Conservation (phyloP, 2,888 invertebrate genomes). For the Ferrisia virgata region DNA sequence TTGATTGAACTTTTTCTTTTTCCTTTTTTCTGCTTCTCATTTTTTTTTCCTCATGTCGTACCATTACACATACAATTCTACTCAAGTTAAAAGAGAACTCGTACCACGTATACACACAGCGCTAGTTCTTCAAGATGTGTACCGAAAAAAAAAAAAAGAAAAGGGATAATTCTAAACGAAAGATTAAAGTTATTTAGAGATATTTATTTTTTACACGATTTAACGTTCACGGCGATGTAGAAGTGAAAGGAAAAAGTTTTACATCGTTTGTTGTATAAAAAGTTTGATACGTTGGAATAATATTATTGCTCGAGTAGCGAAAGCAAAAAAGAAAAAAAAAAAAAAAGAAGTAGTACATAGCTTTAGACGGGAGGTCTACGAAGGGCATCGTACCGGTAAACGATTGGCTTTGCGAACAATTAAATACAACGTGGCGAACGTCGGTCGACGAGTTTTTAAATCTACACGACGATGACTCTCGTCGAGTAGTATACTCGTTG, state of each 20-base stretch:
- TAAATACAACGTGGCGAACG: neutral
- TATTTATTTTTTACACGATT: neutral
- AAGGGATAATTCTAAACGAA: neutral
- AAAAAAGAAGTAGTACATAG: neutral
- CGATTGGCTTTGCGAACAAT: slow-evolving; percentile 5
- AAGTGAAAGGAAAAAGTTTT: neutral
- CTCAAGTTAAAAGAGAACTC: neutral
- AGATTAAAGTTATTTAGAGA: neutral
- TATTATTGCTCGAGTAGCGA: neutral
- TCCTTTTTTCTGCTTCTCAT: neutral
- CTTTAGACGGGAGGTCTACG: too few relatives aligned
- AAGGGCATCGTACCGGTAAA: neutral
- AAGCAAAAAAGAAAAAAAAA: neutral
- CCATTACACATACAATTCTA: neutral
- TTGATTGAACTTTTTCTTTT: neutral
- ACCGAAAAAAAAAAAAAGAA: neutral
- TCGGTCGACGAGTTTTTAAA: neutral
- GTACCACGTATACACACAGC: too few relatives aligned
- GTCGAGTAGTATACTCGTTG: neutral
- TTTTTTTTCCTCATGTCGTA: too few relatives aligned
- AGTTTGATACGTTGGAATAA: neutral
- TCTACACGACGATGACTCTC: neutral
- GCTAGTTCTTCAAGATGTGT: too few relatives aligned
- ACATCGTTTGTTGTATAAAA: neutral
- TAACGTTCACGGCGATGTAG: neutral